These are phyloP conservation scores for Heteromormyrus szaboi DNA, from an alignment of 2,797 vertebrate species.

Conservation along the genomic window DNA sequence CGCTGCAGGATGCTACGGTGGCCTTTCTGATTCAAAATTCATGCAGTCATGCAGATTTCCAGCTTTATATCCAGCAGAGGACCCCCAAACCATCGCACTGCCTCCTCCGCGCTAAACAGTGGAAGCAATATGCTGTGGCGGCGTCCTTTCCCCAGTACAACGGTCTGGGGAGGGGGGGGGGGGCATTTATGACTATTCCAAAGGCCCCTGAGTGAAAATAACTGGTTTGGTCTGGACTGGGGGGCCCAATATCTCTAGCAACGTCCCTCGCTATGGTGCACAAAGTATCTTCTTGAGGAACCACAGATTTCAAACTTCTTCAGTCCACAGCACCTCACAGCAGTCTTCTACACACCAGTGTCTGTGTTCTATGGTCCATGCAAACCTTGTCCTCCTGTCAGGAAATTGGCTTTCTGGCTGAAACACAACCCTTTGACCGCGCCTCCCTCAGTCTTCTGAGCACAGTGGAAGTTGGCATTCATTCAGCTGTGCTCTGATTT, in stretches of 20 bases:
- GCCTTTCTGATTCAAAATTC: no score
- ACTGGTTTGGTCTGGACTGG: no score
- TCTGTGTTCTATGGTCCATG: no score
- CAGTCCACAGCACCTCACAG: not conserved
- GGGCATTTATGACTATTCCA: no score
- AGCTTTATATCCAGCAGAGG: no score
- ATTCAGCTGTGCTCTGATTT: not conserved
- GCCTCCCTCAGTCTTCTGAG: not conserved
- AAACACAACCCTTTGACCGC: not conserved
- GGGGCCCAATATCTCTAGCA: no score
- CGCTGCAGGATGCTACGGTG: no score
- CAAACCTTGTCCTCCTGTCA: not conserved
- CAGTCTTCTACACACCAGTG: no score
- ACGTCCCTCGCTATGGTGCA: not conserved
- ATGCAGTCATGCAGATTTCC: no score
- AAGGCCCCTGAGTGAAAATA: no score
- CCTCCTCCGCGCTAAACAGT: not conserved
- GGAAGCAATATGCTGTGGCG: not conserved
- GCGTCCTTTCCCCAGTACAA: not conserved
- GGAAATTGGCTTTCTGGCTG: not conserved
- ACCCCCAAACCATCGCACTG: not conserved
- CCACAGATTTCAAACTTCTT: not conserved
- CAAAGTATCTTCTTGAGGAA: not conserved
- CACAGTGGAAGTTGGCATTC: not conserved
- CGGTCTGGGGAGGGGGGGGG: not conserved